Percentiles rank a stretch among this genome's conserved stretches.
phyloP scores from a whole-genome alignment of 2,888 invertebrate species.

The Phoenoteleia sp. region DNA sequence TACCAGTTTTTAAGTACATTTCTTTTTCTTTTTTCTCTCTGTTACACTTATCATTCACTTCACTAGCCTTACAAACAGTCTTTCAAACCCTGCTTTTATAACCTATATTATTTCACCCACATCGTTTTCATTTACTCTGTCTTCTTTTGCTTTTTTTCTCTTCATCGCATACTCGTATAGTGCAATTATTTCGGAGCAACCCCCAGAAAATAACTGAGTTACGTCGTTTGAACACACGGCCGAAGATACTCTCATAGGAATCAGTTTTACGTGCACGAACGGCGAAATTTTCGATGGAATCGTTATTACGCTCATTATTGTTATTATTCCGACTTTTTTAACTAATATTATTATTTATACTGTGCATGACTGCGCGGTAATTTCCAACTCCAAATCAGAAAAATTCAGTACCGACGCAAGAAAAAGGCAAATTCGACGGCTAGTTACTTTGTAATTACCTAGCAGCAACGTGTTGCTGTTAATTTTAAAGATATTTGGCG shows the following conservation, averaged over 20 bases:
- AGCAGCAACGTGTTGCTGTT: background rate
- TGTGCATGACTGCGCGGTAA: slow-evolving; percentile 32
- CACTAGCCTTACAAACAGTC: too few relatives aligned
- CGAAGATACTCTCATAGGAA: slow-evolving; percentile 61
- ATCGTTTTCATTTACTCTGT: too few relatives aligned
- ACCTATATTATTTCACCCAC: too few relatives aligned
- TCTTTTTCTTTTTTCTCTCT: too few relatives aligned
- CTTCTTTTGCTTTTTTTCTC: slow-evolving; percentile 71
- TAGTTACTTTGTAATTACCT: background rate
- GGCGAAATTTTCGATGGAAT: slow-evolving; percentile 66
- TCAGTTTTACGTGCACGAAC: slow-evolving; percentile 71
- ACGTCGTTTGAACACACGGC: slow-evolving; percentile 63
- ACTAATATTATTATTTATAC: slow-evolving; percentile 45
- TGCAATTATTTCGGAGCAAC: slow-evolving; percentile 77
- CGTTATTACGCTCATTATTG: slow-evolving; percentile 69
- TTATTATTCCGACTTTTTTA: slow-evolving; percentile 60
- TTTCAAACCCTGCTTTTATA: too few relatives aligned
- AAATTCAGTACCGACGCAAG: background rate
- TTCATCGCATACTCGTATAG: slow-evolving; percentile 68
- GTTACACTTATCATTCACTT: too few relatives aligned
- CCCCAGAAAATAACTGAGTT: slow-evolving; percentile 74
- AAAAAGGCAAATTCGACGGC: background rate
- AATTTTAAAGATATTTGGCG: slow-evolving; percentile 32
- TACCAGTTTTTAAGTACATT: too few relatives aligned
- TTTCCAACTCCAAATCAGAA: slow-evolving; percentile 13